Percentiles rank a stretch among this genome's conserved stretches.
Conservation (phyloP, 2,888 invertebrate species). For the Ectemnius lituratus region DNA sequence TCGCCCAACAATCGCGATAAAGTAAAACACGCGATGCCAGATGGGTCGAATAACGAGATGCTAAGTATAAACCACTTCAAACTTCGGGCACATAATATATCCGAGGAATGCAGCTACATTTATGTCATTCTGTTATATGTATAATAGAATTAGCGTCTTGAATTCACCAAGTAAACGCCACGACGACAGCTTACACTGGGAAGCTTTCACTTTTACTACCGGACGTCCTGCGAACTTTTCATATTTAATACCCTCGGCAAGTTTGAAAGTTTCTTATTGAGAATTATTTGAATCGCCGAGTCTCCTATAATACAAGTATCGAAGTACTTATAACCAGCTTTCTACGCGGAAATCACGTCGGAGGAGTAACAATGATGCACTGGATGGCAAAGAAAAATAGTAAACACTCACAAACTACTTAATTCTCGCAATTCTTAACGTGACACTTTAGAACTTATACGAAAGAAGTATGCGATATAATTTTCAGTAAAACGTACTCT, state of each 20-base stretch:
- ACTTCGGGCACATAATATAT: slow-evolving; percentile 45
- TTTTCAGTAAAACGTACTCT: too few relatives aligned
- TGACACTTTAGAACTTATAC: too few relatives aligned
- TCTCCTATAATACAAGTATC: slow-evolving; percentile 42
- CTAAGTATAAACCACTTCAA: slow-evolving; percentile 57
- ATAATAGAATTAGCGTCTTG: not conserved
- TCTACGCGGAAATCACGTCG: too few relatives aligned
- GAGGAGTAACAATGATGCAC: slow-evolving; percentile 50
- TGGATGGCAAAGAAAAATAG: slow-evolving; percentile 46
- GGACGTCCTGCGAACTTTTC: slow-evolving; percentile 24
- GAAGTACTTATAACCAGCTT: slow-evolving; percentile 48
- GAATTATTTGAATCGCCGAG: slow-evolving; percentile 47
- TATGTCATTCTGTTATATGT: slow-evolving; percentile 15
- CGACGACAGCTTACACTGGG: not conserved
- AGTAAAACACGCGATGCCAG: slow-evolving; percentile 47
- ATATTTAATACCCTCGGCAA: slow-evolving; percentile 41
- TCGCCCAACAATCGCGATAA: slow-evolving; percentile 10
- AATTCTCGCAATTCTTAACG: too few relatives aligned
- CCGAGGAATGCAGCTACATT: slow-evolving; percentile 43
- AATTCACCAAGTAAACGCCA: not conserved
- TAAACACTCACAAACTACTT: slow-evolving; percentile 34
- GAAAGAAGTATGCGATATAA: too few relatives aligned
- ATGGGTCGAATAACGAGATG: slow-evolving; percentile 58
- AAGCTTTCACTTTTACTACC: slow-evolving; percentile 12
- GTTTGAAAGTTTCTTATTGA: slow-evolving; percentile 45